Evolutionary conservation across 2,888 invertebrate genomes (phyloP).

Genomic region (Ennomos fuscantarius): DNA sequence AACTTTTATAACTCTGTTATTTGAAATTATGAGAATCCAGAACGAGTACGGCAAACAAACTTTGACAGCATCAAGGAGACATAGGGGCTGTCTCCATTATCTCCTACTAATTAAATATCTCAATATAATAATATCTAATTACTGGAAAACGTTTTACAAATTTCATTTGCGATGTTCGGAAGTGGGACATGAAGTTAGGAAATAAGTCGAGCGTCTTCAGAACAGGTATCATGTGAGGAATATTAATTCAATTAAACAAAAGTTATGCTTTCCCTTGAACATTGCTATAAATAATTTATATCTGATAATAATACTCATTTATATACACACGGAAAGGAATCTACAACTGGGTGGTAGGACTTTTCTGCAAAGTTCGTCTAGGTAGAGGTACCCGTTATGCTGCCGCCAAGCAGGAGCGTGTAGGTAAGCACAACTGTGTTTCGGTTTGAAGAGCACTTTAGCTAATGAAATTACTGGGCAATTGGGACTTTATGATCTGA

Average conservation of each 20-base stretch:
- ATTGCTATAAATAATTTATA: neutral
- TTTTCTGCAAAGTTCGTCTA: too few relatives aligned
- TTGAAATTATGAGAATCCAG: constrained; percentile 35
- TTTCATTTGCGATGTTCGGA: constrained; percentile 37
- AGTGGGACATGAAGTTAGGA: constrained; percentile 1
- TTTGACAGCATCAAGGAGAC: constrained; percentile 45
- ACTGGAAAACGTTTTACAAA: constrained; percentile 38
- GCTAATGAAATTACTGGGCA: too few relatives aligned
- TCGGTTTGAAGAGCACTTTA: too few relatives aligned
- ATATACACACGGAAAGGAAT: too few relatives aligned
- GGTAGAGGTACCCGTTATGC: too few relatives aligned
- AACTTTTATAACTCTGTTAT: neutral
- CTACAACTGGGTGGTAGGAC: too few relatives aligned
- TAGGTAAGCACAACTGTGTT: too few relatives aligned
- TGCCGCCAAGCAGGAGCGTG: too few relatives aligned
- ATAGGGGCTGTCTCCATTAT: constrained; percentile 37
- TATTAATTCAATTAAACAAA: constrained; percentile 1
- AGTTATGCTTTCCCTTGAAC: neutral
- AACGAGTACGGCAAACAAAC: constrained; percentile 42
- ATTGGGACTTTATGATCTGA: too few relatives aligned
- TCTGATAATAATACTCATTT: too few relatives aligned
- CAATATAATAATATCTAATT: constrained; percentile 50
- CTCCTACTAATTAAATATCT: constrained; percentile 49
- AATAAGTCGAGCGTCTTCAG: constrained; percentile 4
- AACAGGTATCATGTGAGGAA: constrained; percentile 1